A percentile compares a stretch with the other conserved stretches of the same genome.
These are phyloP conservation scores for Phalanger gymnotis DNA, from an alignment of 2,797 vertebrate species.

Conservation along the genomic window DNA sequence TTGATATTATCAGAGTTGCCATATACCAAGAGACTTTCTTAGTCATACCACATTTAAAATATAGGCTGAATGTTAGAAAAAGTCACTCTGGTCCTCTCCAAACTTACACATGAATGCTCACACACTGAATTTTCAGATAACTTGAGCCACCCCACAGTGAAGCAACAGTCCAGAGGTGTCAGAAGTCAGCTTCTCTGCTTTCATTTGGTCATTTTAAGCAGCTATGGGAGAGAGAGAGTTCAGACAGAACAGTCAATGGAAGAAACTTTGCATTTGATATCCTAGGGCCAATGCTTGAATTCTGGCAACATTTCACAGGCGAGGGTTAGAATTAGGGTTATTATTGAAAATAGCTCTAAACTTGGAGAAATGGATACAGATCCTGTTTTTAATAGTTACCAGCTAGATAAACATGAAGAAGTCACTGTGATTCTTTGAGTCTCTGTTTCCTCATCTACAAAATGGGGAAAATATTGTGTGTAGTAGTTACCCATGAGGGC, in stretches of 20 bases:
- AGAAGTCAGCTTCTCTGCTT: neutral
- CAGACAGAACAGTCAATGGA: neutral
- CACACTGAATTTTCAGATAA: neutral
- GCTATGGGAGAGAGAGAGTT: neutral
- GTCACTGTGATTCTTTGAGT: neutral
- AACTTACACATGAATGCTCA: neutral
- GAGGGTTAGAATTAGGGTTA: neutral
- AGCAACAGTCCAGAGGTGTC: neutral
- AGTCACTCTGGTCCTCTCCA: neutral
- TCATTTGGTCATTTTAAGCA: neutral
- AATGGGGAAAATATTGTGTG: neutral
- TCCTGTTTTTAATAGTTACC: neutral
- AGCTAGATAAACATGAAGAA: neutral
- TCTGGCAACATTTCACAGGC: neutral
- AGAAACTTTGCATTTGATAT: neutral
- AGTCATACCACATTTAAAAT: slow-evolving; percentile 6
- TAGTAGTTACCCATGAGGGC: neutral
- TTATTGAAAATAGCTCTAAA: neutral
- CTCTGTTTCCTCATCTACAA: neutral
- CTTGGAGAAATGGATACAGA: neutral
- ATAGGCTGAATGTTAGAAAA: slow-evolving; percentile 14
- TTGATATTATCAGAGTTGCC: slow-evolving; percentile 20
- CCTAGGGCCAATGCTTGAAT: neutral
- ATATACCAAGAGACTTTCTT: slow-evolving; percentile 2
- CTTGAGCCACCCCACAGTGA: neutral